Evolutionary conservation across 2,888 invertebrate genomes (phyloP), one percentile per base, ranked within the genome.

Genomic region (Drosophila melanocephala): DNA sequence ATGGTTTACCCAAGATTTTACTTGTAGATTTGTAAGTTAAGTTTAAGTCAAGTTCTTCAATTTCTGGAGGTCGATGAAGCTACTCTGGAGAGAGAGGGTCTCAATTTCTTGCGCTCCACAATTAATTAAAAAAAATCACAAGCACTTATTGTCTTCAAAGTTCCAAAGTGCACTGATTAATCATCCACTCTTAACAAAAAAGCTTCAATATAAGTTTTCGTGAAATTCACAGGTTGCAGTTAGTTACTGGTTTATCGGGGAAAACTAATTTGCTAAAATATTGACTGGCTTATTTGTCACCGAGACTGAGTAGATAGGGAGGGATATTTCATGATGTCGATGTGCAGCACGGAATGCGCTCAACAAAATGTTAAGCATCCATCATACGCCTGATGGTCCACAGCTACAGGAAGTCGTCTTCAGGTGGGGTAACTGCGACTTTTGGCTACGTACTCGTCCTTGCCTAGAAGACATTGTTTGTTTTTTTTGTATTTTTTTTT

Each of bases 241-340:
- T 75, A 76, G 67, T 63, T 83, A 69, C 66, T 76, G 72, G 74
- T 72, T 81, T 89, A 82, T 86, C 89, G 78, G 70, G 57, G 75
- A 81, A 89, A 90, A 87, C 87, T 86, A 89, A 90, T 90, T 90
- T 90, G 89, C 83, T 90, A 86, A 90, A 90, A 87, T 87, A 84
- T 74, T 79, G 81, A 74, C 62, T 72, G 72, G 75, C 84, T 82
- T 85, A 84, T 84, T 85, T 83, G 82, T 81, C 81, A 61, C 64
- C 35, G 32, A 42, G n/a, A 28, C 32, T 22, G 51, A 53, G 28
- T 19, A 12, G 16, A 28, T 39, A 1, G 39, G 14, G 12, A 63
- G 37, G 2, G 30, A 61, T 42, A 56, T 66, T 67, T 69, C 64
- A 71, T 37, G 68, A 66, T 71, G 77, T 68, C 55, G 75, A 42